Conservation (phyloP, 1,140 invertebrate genomes). For the Drosophila pectinifera region DNA sequence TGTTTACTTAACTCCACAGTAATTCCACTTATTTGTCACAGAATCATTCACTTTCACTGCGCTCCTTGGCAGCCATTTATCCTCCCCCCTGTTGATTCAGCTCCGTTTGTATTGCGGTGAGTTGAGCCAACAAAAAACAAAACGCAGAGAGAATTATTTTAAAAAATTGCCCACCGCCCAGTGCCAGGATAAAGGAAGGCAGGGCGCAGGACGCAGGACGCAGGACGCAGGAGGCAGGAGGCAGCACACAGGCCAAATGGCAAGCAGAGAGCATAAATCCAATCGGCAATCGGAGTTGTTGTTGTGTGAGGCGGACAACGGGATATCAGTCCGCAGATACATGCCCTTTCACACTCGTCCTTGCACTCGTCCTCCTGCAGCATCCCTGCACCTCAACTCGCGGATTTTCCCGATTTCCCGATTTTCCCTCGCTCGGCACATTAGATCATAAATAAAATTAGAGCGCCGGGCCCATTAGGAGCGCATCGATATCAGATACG, state of each 20-base stretch:
- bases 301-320: conserved; percentile 53
- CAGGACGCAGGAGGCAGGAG: conserved; percentile 31
- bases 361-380: conserved; percentile 9
- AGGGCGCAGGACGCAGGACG: conserved; percentile 4
- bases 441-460: conserved; percentile 84
- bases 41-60: conserved; percentile 15
- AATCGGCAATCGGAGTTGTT: conserved; percentile 19
- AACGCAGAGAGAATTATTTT: conserved; percentile 40
- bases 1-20: neutral
- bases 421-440: conserved; percentile 55
- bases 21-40: conserved; percentile 11
- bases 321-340: conserved; percentile 81
- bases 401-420: conserved; percentile 37
- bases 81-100: conserved; percentile 49
- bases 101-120: conserved; percentile 52
- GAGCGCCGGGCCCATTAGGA: conserved; percentile 75
- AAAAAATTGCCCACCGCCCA: conserved; percentile 69
- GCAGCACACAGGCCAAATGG: conserved; percentile 50
- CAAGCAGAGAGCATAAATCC: conserved; percentile 67
- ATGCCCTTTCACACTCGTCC: conserved; percentile 80
- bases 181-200: conserved; percentile 44
- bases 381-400: conserved; percentile 8
- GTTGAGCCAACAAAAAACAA: conserved; percentile 39
- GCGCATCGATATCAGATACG: conserved; percentile 79
- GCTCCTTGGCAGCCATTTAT: neutral